These are phyloP conservation scores for Coreoperca whiteheadi DNA, from an alignment of 2,113 vertebrate species.

Conservation along the genomic window DNA sequence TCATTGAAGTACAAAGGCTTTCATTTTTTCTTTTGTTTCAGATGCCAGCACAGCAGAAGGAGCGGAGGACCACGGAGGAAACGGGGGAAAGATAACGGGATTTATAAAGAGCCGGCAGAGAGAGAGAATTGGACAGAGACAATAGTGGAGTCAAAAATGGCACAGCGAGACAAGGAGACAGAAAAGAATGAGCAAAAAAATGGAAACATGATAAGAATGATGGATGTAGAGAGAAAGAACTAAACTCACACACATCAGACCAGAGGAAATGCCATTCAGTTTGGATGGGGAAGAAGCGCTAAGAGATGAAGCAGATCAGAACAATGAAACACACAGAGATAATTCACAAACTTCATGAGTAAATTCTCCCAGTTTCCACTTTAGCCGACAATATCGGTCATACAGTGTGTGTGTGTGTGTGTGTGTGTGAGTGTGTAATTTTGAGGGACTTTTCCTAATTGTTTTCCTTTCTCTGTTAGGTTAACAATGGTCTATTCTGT, in stretches of 20 bases:
- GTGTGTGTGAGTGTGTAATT: background rate
- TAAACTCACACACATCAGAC: constrained; percentile 1
- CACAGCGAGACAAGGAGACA: constrained; percentile 42
- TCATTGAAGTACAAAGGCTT: constrained; percentile 70
- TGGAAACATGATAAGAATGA: constrained; percentile 72
- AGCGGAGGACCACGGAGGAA: constrained; percentile 48
- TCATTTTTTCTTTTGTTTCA: constrained; percentile 69
- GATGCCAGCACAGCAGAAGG: constrained; percentile 63
- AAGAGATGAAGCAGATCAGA: constrained; percentile 36
- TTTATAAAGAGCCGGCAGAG: constrained; percentile 40
- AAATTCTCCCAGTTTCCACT: constrained; percentile 30
- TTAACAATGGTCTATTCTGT: constrained; percentile 66
- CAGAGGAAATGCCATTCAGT: constrained; percentile 21
- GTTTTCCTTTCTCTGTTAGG: constrained; percentile 58
- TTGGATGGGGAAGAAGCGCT: background rate
- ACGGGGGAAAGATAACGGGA: constrained; percentile 62
- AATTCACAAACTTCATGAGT: constrained; percentile 29
- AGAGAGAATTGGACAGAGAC: constrained; percentile 46
- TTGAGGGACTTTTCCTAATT: constrained; percentile 54
- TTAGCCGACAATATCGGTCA: constrained; percentile 4
- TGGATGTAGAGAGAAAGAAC: constrained; percentile 34
- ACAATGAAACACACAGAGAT: constrained; percentile 25
- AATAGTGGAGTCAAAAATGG: constrained; percentile 58
- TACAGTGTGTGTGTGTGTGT: background rate
- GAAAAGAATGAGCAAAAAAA: constrained; percentile 68